These are phyloP conservation scores for Melanotaenia duboulayi DNA, from an alignment of 2,113 vertebrate species.

Conservation along the genomic window DNA sequence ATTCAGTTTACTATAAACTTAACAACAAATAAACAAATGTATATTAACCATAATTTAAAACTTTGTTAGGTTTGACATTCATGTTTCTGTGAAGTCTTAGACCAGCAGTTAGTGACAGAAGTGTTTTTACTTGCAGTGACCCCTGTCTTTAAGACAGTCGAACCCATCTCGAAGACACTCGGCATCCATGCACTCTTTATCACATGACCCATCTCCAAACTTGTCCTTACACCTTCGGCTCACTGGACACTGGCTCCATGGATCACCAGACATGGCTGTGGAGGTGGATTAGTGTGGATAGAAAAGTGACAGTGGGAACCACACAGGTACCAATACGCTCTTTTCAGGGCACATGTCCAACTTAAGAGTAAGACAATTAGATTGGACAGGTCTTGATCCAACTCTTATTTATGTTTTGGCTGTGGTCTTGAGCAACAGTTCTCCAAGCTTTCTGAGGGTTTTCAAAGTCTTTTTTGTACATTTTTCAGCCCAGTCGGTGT, in stretches of 20 bases:
- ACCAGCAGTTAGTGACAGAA: neutral
- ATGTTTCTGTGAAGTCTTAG: neutral
- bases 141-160: constrained; percentile 81
- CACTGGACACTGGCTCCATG: constrained; percentile 84
- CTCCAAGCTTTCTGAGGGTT: too few species aligned
- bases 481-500: too few species aligned
- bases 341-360: too few species aligned
- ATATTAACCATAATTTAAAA: too few species aligned
- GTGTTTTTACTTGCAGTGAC: constrained; percentile 83
- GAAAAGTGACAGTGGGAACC: neutral
- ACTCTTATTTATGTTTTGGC: too few species aligned
- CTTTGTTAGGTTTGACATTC: too few species aligned
- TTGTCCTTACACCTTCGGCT: constrained; percentile 81
- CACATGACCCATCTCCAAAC: constrained; percentile 85
- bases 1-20: too few species aligned
- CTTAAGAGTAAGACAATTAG: too few species aligned
- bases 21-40: too few species aligned
- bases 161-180: constrained; percentile 88
- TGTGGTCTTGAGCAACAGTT: too few species aligned
- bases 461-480: too few species aligned
- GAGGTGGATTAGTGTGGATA: neutral
- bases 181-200: constrained; percentile 81
- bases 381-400: too few species aligned
- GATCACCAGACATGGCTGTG: constrained; percentile 79
- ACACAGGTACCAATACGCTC: neutral